A percentile compares a stretch with the other conserved stretches of the same genome.
phyloP scores from a whole-genome alignment of 2,797 vertebrate genomes.

The Ceryle rudis region DNA sequence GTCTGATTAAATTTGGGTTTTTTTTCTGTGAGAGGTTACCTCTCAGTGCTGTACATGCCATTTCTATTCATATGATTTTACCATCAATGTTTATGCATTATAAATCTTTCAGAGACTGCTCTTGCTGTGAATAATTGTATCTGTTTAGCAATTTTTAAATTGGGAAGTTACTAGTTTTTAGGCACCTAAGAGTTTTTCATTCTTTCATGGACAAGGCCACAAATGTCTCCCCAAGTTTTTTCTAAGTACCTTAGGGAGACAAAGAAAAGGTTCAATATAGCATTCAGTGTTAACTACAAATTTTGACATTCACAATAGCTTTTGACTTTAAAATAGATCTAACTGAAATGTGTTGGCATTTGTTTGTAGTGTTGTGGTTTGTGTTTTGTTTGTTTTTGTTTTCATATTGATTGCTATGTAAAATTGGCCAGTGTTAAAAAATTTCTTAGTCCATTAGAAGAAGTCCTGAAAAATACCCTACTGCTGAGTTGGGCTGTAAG shows the following conservation, averaged over 20 bases:
- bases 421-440: neutral
- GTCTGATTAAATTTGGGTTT: neutral
- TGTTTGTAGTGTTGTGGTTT: neutral
- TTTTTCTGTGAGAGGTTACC: neutral
- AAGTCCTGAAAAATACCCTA: neutral
- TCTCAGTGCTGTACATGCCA: neutral
- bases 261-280: neutral
- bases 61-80: neutral
- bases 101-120: neutral
- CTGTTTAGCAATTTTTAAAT: neutral
- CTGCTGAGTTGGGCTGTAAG: neutral
- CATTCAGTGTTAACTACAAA: neutral
- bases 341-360: neutral
- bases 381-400: neutral
- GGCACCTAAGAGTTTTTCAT: neutral
- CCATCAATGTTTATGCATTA: neutral
- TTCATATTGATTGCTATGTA: neutral
- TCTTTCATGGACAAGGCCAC: neutral
- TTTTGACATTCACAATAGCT: neutral
- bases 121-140: neutral
- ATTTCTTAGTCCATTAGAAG: neutral
- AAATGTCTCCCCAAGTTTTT: neutral
- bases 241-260: neutral
- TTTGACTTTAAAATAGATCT: neutral
- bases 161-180: neutral